These are phyloP conservation scores for Apis laboriosa DNA, from an alignment of 1,140 invertebrate genomes.

Conservation along the genomic window DNA sequence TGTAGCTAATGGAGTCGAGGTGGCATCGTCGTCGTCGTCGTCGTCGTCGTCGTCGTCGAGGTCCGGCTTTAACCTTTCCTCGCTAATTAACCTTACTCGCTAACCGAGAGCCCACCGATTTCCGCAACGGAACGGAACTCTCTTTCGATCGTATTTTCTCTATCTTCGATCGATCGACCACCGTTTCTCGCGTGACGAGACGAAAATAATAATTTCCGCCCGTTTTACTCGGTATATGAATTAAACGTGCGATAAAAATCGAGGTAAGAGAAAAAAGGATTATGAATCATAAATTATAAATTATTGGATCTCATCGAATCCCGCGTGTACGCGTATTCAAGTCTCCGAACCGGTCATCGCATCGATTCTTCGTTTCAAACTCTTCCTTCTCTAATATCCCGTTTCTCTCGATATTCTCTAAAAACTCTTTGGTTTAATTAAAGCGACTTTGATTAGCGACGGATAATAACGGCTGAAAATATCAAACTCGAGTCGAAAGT, in stretches of 20 bases:
- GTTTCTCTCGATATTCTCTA: background rate
- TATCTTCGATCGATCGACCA: too few relatives aligned
- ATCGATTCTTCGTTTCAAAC: background rate
- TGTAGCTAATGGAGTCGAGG: slow-evolving; percentile 44
- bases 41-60: slow-evolving; percentile 3
- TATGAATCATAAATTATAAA: too few relatives aligned
- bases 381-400: background rate
- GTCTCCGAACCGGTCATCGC: slow-evolving; percentile 8
- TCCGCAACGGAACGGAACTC: too few relatives aligned
- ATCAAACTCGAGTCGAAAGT: background rate
- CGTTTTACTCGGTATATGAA: too few relatives aligned
- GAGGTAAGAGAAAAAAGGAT: too few relatives aligned
- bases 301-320: too few relatives aligned
- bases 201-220: too few relatives aligned
- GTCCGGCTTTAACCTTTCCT: slow-evolving; percentile 15
- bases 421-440: too few relatives aligned
- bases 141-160: too few relatives aligned
- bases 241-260: too few relatives aligned
- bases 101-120: too few relatives aligned
- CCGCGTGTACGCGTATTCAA: background rate
- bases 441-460: slow-evolving; percentile 63
- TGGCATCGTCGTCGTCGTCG: slow-evolving; percentile 19
- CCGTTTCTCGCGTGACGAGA: too few relatives aligned
- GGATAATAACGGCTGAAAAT: slow-evolving; percentile 70
- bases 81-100: slow-evolving; percentile 57